phyloP scores from a whole-genome alignment of 64 coral and sea anemone genomes.

The Cladopsammia gracilis region DNA sequence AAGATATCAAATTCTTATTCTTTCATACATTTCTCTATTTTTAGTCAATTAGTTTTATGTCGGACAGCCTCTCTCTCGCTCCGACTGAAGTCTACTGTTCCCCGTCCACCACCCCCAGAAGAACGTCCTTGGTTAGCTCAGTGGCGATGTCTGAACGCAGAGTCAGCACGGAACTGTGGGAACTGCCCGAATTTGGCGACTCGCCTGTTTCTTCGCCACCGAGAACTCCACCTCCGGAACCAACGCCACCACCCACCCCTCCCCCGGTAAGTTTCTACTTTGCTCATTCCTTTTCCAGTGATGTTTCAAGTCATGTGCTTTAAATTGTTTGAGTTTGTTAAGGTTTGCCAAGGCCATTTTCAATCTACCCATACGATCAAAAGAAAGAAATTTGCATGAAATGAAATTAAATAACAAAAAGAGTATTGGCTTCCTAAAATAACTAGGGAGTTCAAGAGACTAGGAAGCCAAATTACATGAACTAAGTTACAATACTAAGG shows the following conservation, averaged over 20 bases:
- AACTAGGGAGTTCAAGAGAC: too few species aligned
- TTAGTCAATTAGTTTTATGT: conserved; percentile 81
- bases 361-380: too few species aligned
- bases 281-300: too few species aligned
- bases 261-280: conserved; percentile 63
- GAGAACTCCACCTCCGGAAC: conserved; percentile 84
- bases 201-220: conserved; percentile 89
- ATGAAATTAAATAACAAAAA: too few species aligned
- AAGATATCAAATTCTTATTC: background rate
- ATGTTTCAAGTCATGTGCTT: too few species aligned
- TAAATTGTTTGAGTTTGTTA: too few species aligned
- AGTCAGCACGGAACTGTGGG: conserved; percentile 45
- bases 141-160: conserved; percentile 32
- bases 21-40: background rate
- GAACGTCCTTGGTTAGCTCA: conserved; percentile 69
- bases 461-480: too few species aligned
- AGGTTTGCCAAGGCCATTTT: too few species aligned
- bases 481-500: too few species aligned
- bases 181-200: conserved; percentile 86
- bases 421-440: too few species aligned
- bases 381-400: too few species aligned
- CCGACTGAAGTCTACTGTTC: conserved; percentile 95
- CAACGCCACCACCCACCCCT: conserved; percentile 81
- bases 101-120: conserved; percentile 81
- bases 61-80: conserved; percentile 89